Conservation (phyloP, 2,797 vertebrate genomes). For the Natrix natrix region DNA sequence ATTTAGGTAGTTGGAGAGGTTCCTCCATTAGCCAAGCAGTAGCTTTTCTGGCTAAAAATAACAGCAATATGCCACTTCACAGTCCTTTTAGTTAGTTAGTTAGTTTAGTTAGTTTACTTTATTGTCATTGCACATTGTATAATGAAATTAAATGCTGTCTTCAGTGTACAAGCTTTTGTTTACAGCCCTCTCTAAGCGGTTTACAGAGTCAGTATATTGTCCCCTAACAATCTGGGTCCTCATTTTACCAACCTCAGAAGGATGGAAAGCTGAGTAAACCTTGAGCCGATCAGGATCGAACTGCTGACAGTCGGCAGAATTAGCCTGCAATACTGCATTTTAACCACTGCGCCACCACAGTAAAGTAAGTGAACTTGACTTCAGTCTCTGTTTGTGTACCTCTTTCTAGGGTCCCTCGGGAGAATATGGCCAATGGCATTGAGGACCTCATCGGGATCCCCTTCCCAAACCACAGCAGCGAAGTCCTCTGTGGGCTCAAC, state of each 20-base stretch:
- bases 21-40: not conserved
- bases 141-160: too few relatives aligned
- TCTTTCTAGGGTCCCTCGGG: slow-evolving; percentile 71
- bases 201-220: too few relatives aligned
- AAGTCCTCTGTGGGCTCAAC: slow-evolving; percentile 92
- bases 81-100: not conserved
- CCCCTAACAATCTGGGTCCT: not conserved
- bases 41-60: not conserved
- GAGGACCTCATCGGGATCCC: slow-evolving; percentile 98
- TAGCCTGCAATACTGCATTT: not conserved
- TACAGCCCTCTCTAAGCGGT: too few relatives aligned
- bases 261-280: not conserved
- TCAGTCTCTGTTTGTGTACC: slow-evolving; percentile 35
- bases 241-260: not conserved
- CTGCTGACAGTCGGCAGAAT: not conserved
- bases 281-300: not conserved
- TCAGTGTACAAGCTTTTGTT: too few relatives aligned
- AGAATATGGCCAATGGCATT: slow-evolving; percentile 90
- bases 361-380: not conserved
- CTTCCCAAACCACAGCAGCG: slow-evolving; percentile 98
- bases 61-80: not conserved
- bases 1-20: not conserved
- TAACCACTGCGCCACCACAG: not conserved
- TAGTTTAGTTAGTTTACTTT: too few relatives aligned
- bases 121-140: too few relatives aligned